Percentiles rank a stretch among this genome's conserved stretches.
Evolutionary conservation across 1,140 invertebrate genomes (phyloP).

Genomic region (Lamellibrachia luymesi): DNA sequence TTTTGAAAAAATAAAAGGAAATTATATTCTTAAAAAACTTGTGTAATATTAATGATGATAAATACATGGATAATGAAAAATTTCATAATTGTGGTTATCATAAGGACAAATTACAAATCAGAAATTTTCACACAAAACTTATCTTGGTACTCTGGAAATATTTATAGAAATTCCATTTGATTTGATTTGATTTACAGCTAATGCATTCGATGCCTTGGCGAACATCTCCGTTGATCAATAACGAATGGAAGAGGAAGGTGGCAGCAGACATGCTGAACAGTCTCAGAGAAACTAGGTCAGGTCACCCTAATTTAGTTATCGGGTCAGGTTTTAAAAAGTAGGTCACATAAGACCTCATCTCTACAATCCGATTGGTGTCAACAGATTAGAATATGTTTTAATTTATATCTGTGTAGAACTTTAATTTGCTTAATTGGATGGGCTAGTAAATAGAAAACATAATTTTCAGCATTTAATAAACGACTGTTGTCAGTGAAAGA

Average conservation of each 20-base stretch:
- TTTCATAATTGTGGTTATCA: no score
- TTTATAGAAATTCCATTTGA: background rate
- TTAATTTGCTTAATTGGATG: background rate
- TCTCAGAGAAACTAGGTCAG: slow-evolving; percentile 64
- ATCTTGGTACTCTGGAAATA: background rate
- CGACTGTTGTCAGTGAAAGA: background rate
- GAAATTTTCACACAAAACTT: background rate
- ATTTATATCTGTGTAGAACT: no score
- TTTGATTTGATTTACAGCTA: slow-evolving; percentile 43
- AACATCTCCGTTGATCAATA: slow-evolving; percentile 65
- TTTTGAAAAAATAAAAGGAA: background rate
- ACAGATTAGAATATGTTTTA: no score
- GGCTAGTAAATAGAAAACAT: background rate
- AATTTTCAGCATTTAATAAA: background rate
- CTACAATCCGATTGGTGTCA: no score
- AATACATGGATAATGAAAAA: background rate
- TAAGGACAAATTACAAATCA: no score
- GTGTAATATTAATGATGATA: background rate
- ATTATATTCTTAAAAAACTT: background rate
- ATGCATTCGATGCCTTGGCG: slow-evolving; percentile 66
- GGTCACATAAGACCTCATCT: no score
- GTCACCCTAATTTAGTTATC: background rate
- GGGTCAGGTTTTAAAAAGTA: background rate
- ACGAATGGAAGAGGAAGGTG: slow-evolving; percentile 72
- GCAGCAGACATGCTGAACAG: slow-evolving; percentile 73